Percentiles rank a stretch among this genome's conserved stretches.
These are phyloP conservation scores for Rosalia funebris DNA, from an alignment of 2,888 invertebrate genomes.

Conservation along the genomic window DNA sequence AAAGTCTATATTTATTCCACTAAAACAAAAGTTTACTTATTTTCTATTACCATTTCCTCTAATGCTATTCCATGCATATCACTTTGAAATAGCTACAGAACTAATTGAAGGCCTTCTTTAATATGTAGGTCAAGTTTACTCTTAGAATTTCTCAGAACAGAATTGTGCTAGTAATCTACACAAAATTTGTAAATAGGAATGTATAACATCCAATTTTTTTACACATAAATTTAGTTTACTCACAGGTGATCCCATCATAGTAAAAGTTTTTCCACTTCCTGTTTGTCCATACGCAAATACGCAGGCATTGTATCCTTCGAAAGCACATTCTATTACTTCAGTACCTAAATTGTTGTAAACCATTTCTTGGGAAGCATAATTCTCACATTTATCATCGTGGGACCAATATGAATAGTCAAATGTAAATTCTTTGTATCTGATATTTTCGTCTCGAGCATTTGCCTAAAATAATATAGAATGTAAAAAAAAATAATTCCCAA, in stretches of 20 bases:
- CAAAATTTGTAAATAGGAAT: too few relatives aligned
- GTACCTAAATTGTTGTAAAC: conserved; percentile 81
- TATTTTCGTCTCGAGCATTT: conserved; percentile 60
- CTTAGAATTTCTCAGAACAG: too few relatives aligned
- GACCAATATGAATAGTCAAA: conserved; percentile 93
- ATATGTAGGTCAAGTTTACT: background rate
- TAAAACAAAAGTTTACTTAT: too few relatives aligned
- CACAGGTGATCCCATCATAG: conserved; percentile 88
- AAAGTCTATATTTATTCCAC: too few relatives aligned
- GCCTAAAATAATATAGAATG: conserved; percentile 48
- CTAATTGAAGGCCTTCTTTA: background rate
- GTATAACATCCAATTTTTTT: too few relatives aligned
- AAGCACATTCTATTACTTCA: conserved; percentile 83
- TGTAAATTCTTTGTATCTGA: conserved; percentile 82
- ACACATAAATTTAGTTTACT: too few relatives aligned
- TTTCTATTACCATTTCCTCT: too few relatives aligned
- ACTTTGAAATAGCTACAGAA: too few relatives aligned
- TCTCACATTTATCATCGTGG: conserved; percentile 73
- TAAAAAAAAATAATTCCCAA: background rate
- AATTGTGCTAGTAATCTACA: too few relatives aligned
- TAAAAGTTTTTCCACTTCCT: conserved; percentile 90
- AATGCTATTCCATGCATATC: too few relatives aligned
- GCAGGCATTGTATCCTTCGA: conserved; percentile 88
- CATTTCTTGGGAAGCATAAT: conserved; percentile 85
- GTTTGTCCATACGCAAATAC: conserved; percentile 94